Conservation (phyloP, 2,113 vertebrate species). For the Corythaixoides concolor region DNA sequence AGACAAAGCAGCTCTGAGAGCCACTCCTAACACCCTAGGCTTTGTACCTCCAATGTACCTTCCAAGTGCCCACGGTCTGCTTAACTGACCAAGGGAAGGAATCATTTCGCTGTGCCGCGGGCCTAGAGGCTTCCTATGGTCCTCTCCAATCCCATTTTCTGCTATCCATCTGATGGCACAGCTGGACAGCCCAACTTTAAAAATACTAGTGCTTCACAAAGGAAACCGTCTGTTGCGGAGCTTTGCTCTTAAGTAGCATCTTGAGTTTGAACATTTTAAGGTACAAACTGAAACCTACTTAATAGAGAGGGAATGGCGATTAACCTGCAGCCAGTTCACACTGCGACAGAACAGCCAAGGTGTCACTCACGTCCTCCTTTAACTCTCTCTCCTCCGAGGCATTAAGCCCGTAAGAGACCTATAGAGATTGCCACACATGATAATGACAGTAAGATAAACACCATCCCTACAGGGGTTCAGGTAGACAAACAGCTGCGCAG, state of each 20-base stretch:
- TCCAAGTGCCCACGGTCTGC: no score
- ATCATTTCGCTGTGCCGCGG: background rate
- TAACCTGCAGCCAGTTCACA: background rate
- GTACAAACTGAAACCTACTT: background rate
- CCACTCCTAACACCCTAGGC: background rate
- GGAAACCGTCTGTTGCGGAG: background rate
- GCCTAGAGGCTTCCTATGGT: background rate
- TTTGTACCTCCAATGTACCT: background rate
- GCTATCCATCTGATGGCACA: background rate
- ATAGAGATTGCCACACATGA: fast-evolving
- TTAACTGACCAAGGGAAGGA: background rate
- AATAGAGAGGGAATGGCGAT: background rate
- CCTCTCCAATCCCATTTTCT: background rate
- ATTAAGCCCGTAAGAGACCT: background rate
- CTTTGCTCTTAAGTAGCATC: background rate
- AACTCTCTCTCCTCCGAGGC: background rate
- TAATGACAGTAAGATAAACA: background rate
- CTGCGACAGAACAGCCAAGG: fast-evolving
- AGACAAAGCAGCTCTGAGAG: background rate
- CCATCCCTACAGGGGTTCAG: background rate
- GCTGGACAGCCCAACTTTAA: background rate
- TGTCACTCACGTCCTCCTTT: background rate
- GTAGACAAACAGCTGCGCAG: background rate
- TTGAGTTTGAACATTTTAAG: background rate
- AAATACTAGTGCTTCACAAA: background rate